Evolutionary conservation across 2,113 vertebrate genomes (phyloP).

Genomic region (Rhipidura dahli): DNA sequence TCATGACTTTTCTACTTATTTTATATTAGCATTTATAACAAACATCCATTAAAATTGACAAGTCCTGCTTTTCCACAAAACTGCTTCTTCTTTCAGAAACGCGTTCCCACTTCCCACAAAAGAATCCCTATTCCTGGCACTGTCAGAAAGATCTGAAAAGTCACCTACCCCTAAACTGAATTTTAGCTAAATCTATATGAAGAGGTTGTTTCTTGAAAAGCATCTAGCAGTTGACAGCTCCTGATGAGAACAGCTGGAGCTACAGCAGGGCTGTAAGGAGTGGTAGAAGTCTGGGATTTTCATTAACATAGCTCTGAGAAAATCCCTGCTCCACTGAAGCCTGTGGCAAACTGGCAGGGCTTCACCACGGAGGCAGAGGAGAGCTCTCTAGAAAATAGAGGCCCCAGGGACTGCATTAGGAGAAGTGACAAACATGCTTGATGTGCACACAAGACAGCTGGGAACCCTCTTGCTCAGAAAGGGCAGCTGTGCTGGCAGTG

Average conservation of each 20-base stretch:
- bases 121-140: background rate
- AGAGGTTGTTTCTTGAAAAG: slow-evolving; percentile 7
- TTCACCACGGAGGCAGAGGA: background rate
- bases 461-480: background rate
- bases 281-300: background rate
- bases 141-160: background rate
- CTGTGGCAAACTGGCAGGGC: background rate
- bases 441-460: background rate
- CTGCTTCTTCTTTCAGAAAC: background rate
- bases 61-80: background rate
- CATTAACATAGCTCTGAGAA: background rate
- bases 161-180: background rate
- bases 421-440: background rate
- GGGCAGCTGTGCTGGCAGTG: background rate
- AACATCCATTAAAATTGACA: background rate
- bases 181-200: background rate
- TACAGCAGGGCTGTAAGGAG: background rate
- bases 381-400: background rate
- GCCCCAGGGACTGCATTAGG: background rate
- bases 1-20: background rate
- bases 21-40: background rate
- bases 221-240: background rate
- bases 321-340: background rate
- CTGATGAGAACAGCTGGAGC: slow-evolving; percentile 41
- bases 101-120: background rate